Conservation (phyloP, 2,113 vertebrate species). For the Petrocephalus microphthalmus region DNA sequence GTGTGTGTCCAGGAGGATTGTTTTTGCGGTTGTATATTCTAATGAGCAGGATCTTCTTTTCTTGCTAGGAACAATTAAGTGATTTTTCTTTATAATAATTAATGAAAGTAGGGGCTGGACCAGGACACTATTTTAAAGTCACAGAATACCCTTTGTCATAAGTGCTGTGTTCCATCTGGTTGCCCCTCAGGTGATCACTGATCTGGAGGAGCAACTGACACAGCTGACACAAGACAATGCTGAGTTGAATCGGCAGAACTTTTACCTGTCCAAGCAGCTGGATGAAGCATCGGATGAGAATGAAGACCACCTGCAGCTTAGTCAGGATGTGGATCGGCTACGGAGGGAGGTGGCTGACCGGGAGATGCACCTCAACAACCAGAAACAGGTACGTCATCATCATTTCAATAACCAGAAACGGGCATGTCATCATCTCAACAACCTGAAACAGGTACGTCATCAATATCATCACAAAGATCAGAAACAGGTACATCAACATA, state of each 20-base stretch:
- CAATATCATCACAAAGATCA: neutral
- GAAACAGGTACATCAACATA: neutral
- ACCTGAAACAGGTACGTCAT: neutral
- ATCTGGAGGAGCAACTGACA: constrained; percentile 93
- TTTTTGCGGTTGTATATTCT: neutral
- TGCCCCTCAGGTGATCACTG: constrained; percentile 81
- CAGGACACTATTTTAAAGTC: neutral
- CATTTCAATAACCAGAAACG: no score
- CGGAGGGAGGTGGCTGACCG: constrained; percentile 90
- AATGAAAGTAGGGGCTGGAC: neutral
- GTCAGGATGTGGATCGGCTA: constrained; percentile 83
- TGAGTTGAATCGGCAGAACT: constrained; percentile 95
- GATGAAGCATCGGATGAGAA: constrained; percentile 82
- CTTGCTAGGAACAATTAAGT: neutral
- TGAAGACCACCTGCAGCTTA: constrained; percentile 75
- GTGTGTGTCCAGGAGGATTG: neutral
- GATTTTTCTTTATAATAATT: neutral
- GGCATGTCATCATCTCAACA: neutral
- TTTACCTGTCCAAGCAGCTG: constrained; percentile 88
- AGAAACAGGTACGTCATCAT: constrained; percentile 61
- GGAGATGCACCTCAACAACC: constrained; percentile 98
- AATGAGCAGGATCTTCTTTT: neutral
- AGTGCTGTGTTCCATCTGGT: neutral
- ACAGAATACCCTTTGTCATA: neutral
- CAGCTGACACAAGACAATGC: constrained; percentile 88